phyloP scores from a whole-genome alignment of 2,888 invertebrate species.

The Leucoptera coffeella region DNA sequence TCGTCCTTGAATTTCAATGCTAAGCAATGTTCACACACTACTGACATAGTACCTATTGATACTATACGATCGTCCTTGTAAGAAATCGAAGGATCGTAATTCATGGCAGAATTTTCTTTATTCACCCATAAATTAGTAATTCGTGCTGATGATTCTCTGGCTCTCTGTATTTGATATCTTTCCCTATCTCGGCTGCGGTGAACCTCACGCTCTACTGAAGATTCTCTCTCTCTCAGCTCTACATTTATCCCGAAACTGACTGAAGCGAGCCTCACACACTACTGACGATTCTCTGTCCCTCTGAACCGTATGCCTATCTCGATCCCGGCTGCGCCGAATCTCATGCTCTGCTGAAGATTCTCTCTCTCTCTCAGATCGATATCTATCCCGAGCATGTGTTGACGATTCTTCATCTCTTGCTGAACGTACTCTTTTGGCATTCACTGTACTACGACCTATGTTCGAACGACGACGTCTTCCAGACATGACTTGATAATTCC shows the following conservation, averaged over 20 bases:
- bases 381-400: neutral
- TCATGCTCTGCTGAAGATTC: neutral
- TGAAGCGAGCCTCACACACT: neutral
- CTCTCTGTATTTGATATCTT: slow-evolving; percentile 8
- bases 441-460: too few species aligned
- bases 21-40: slow-evolving; percentile 8
- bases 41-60: slow-evolving; percentile 10
- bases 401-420: slow-evolving; percentile 7
- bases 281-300: slow-evolving; percentile 1
- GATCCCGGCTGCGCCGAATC: neutral
- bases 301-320: neutral
- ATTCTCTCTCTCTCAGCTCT: slow-evolving; percentile 5
- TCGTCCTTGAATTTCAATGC: neutral
- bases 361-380: neutral
- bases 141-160: slow-evolving; percentile 7
- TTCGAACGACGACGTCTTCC: too few species aligned
- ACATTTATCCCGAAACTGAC: neutral
- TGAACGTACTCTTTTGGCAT: too few species aligned
- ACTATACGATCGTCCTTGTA: slow-evolving; percentile 10
- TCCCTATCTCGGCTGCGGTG: slow-evolving; percentile 5
- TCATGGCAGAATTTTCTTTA: slow-evolving; percentile 8
- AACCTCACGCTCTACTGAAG: slow-evolving; percentile 7
- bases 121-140: slow-evolving; percentile 7
- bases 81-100: slow-evolving; percentile 9
- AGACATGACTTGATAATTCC: too few species aligned